Conservation (phyloP, 2,113 vertebrate species). For the Gymnarchus niloticus region DNA sequence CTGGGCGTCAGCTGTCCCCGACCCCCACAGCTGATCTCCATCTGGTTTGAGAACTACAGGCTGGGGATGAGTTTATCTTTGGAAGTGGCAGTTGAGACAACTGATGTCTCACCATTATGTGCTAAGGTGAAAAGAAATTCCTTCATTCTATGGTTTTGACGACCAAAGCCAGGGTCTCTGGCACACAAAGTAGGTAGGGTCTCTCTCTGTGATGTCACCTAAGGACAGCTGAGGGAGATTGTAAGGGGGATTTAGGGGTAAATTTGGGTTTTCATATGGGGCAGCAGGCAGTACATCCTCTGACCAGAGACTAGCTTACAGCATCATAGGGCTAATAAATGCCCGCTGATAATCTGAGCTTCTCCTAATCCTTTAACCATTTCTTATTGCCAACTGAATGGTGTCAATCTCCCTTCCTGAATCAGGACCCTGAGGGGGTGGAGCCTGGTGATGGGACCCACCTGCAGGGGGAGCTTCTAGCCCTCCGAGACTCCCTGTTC, state of each 20-base stretch:
- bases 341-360: background rate
- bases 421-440: background rate
- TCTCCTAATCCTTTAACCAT: background rate
- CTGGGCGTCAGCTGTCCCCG: background rate
- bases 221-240: background rate
- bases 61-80: background rate
- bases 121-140: background rate
- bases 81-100: background rate
- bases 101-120: background rate
- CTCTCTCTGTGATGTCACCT: background rate
- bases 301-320: background rate
- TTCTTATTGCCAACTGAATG: background rate
- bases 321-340: background rate
- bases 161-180: no score
- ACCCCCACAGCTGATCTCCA: background rate
- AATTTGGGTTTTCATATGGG: no score
- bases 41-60: background rate
- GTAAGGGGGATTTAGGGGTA: background rate
- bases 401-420: background rate
- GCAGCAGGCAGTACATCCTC: background rate
- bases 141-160: no score
- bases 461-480: slow-evolving; percentile 65
- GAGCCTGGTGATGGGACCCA: background rate
- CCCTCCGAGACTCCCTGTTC: slow-evolving; percentile 78
- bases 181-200: background rate